Conservation (phyloP, 2,113 vertebrate species). For the Canis aureus region DNA sequence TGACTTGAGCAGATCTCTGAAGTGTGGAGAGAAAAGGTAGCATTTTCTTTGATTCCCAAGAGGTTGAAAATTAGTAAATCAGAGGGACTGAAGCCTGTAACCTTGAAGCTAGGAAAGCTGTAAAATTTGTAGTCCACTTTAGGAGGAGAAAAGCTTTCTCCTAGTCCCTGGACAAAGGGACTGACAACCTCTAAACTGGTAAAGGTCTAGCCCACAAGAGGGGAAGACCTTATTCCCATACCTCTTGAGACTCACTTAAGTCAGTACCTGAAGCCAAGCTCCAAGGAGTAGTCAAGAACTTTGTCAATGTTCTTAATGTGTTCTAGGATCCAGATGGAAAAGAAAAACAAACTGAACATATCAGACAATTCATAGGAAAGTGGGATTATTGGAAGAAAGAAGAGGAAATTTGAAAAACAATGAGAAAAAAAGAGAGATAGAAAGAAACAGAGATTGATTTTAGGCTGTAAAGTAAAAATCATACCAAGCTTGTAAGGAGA, state of each 20-base stretch:
- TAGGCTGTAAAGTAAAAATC: not conserved
- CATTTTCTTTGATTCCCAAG: not conserved
- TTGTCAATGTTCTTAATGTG: not conserved
- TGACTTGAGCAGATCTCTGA: not conserved
- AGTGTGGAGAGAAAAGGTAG: not conserved
- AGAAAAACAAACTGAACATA: not conserved
- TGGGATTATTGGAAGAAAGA: not conserved
- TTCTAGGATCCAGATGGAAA: not conserved
- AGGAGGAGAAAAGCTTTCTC: not conserved
- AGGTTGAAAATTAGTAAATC: not conserved
- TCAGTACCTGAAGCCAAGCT: not conserved
- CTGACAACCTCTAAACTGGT: not conserved
- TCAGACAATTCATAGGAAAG: not conserved
- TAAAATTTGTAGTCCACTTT: not conserved
- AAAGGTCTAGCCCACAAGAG: not conserved
- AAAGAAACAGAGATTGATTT: not conserved
- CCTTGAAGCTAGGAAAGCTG: not conserved
- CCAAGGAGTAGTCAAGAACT: not conserved
- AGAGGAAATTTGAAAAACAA: not conserved
- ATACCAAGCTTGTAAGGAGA: not conserved
- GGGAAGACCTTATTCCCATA: not conserved
- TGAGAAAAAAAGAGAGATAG: not conserved
- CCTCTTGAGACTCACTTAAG: not conserved
- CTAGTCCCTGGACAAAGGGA: not conserved
- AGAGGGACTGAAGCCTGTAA: not conserved